Base-by-base conservation (phyloP, 1,140 invertebrate genomes). In the Parasteatoda tepidariorum region DNA sequence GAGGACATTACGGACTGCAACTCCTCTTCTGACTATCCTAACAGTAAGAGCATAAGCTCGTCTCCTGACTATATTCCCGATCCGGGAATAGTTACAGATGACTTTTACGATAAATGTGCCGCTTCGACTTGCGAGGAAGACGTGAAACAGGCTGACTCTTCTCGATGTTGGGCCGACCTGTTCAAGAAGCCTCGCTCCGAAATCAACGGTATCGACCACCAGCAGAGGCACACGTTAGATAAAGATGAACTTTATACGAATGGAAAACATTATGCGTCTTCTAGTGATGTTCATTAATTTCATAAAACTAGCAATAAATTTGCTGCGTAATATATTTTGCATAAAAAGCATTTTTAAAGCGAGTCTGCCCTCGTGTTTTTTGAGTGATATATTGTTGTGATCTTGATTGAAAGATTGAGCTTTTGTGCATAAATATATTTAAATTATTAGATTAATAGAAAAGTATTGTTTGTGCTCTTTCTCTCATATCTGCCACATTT, bases 391-490 rank as follows among this genome's bases (percentile, higher is more conserved):
- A 26, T 78, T 78, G 74, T 79, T 79, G 76, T 79, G 76, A 79
- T 79, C 64, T 22, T 68, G 76, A 79, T 68, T 66, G 67, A 59
- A 34, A 11, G 78, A 55, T 82, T 82, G 78, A 82, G 78, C 78
- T 82, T 79, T 82, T 82, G 78, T 82, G 78, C 78, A 82, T 79
- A 79, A 68, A 75, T 75, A 75, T 79, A 82, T 82, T 82, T 82
- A 82, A 82, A 82, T 82, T 82, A 82, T 82, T 82, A 82, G 66
- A 28, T 82, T 13, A 13, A 70, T 55, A 48, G 67, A 62, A 34
- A 28, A 66, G 74, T 48, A 78, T 38, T 82, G 26, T 66, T 82
- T 82, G 78, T 71, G 66, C 67, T 82, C 26, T 57, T 79, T 70
- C 66, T 68, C 73, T 79, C 76, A 79, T 79, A 79, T 79, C 76